Percentiles rank a stretch among this genome's conserved stretches.
Evolutionary conservation across 2,797 vertebrate species (phyloP).

Genomic region (Acanthurus tractus): DNA sequence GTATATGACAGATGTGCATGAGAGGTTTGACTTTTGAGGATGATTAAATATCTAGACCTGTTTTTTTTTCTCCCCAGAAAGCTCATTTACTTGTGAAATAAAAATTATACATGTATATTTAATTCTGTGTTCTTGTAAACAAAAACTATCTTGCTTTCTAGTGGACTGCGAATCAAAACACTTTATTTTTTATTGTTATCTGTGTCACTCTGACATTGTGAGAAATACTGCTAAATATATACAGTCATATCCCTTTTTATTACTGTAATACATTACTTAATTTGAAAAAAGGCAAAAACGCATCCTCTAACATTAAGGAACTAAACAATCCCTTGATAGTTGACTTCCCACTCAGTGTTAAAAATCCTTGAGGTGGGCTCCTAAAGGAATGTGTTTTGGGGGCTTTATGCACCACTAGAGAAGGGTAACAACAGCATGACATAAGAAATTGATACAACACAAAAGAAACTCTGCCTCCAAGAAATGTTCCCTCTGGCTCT

Average conservation of each 20-base stretch:
- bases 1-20: conserved; percentile 55
- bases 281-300: conserved; percentile 12
- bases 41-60: conserved; percentile 54
- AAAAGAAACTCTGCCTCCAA: conserved; percentile 72
- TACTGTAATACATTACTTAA: not conserved
- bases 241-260: not conserved
- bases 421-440: conserved; percentile 63
- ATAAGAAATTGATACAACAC: conserved; percentile 78
- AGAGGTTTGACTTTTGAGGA: conserved; percentile 50
- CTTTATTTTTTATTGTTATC: not conserved
- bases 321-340: conserved; percentile 35
- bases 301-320: conserved; percentile 17
- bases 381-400: conserved; percentile 56
- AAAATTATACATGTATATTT: conserved; percentile 26
- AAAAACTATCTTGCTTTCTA: conserved; percentile 39
- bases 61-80: conserved; percentile 28
- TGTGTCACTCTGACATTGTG: conserved; percentile 7
- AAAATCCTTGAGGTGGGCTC: conserved; percentile 58
- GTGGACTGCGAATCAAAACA: conserved; percentile 25
- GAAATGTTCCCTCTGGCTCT: conserved; percentile 77
- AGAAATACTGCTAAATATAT: conserved; percentile 14
- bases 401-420: conserved; percentile 71
- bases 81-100: conserved; percentile 48
- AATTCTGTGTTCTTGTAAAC: conserved; percentile 19
- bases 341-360: conserved; percentile 55